Conservation (phyloP, 1,140 invertebrate genomes). For the Orussus abietinus region DNA sequence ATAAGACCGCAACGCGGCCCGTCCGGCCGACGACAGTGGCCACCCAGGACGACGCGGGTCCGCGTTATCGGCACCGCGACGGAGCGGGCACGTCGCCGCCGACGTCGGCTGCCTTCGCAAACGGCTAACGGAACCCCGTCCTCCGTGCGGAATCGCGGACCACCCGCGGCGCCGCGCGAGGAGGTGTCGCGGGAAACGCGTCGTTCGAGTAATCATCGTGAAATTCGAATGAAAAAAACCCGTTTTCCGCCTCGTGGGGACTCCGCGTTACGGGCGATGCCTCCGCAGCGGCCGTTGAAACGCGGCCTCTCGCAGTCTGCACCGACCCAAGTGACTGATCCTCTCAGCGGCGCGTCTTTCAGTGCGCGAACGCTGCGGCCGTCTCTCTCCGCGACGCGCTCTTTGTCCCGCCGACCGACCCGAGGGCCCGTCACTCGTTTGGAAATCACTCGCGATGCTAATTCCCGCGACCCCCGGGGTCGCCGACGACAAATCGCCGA, state of each 20-base stretch:
- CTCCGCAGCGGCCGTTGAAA: background rate
- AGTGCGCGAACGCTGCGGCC: slow-evolving; percentile 36
- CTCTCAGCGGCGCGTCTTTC: slow-evolving; percentile 45
- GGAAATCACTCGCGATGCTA: background rate
- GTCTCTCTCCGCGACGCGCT: too few species aligned
- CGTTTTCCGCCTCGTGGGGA: slow-evolving; percentile 3
- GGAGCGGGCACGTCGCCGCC: slow-evolving; percentile 4
- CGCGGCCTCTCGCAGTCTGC: slow-evolving; percentile 15
- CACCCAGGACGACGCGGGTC: slow-evolving; percentile 27
- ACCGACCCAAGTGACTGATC: slow-evolving; percentile 38
- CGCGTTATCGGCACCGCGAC: too few species aligned
- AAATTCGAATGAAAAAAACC: slow-evolving; percentile 23
- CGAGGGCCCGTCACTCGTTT: background rate
- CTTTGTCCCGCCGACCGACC: background rate
- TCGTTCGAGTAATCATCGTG: too few species aligned
- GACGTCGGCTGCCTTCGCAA: background rate
- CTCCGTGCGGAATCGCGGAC: slow-evolving; percentile 4
- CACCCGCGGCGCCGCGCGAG: background rate
- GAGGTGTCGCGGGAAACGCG: background rate
- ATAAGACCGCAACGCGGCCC: slow-evolving; percentile 29
- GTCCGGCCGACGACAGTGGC: slow-evolving; percentile 23
- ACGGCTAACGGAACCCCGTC: slow-evolving; percentile 6
- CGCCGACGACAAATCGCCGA: background rate
- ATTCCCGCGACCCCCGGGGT: too few species aligned
- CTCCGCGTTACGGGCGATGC: background rate